These are phyloP conservation scores for Scotopteryx bipunctaria DNA, from an alignment of 2,888 invertebrate species.

Conservation along the genomic window DNA sequence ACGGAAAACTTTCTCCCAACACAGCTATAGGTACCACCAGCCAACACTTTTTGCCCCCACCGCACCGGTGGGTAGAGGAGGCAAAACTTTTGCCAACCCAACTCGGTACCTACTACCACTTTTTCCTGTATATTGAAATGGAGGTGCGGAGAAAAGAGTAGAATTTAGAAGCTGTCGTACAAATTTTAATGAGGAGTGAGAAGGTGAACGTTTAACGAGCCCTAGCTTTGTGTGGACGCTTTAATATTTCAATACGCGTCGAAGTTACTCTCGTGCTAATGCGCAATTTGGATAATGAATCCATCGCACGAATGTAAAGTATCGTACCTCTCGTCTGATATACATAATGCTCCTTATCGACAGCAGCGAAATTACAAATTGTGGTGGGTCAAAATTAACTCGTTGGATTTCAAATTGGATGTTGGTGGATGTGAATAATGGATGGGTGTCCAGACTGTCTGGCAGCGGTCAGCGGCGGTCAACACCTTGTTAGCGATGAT, in stretches of 20 bases:
- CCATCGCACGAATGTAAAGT: constrained; percentile 8
- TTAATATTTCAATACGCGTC: constrained; percentile 53
- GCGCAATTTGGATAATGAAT: constrained; percentile 37
- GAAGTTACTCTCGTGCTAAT: constrained; percentile 44
- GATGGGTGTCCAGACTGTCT: constrained; percentile 59
- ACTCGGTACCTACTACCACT: constrained; percentile 79
- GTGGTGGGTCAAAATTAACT: neutral
- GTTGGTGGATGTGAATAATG: constrained; percentile 50
- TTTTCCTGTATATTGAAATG: constrained; percentile 84
- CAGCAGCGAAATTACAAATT: neutral
- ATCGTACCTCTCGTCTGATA: too few relatives aligned
- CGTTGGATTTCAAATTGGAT: neutral
- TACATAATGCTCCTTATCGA: too few relatives aligned
- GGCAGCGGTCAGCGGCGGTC: constrained; percentile 47
- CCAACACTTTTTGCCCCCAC: constrained; percentile 82
- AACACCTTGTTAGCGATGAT: constrained; percentile 67
- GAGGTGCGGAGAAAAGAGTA: constrained; percentile 83
- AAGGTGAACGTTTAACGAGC: constrained; percentile 70
- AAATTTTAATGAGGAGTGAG: constrained; percentile 82
- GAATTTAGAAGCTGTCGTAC: constrained; percentile 82
- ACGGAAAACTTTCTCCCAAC: constrained; percentile 83
- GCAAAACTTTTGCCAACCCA: constrained; percentile 80
- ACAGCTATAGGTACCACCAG: constrained; percentile 79
- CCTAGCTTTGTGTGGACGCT: constrained; percentile 56
- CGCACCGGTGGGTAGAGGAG: constrained; percentile 61